Conservation (phyloP, 2,797 vertebrate genomes). For the Eulemur coronatus region DNA sequence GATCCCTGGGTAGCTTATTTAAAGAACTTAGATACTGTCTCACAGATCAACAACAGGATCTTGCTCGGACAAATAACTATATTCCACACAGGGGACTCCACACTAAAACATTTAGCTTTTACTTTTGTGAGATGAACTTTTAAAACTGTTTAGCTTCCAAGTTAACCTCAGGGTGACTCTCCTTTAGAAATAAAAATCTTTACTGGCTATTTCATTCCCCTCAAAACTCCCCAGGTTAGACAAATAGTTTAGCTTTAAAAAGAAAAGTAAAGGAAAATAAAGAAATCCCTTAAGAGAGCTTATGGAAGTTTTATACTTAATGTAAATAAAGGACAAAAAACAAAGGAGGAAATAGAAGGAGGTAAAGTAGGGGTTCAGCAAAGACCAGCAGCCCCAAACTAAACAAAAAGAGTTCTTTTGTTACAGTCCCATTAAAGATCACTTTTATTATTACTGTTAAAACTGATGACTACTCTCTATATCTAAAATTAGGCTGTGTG, state of each 20-base stretch:
- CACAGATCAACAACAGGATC: conserved; percentile 75
- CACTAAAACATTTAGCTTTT: conserved; percentile 39
- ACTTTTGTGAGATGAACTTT: conserved; percentile 73
- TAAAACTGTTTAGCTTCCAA: conserved; percentile 78
- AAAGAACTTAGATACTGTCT: conserved; percentile 77
- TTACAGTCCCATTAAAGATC: background rate
- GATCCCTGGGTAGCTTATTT: conserved; percentile 76
- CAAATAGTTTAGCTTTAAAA: conserved; percentile 70
- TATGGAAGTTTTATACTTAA: conserved; percentile 58
- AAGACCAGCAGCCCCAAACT: background rate
- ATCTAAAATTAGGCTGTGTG: background rate
- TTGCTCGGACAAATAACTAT: conserved; percentile 64
- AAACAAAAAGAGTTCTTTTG: conserved; percentile 29
- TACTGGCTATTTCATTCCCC: conserved; percentile 62
- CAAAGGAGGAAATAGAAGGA: conserved; percentile 1
- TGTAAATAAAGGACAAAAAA: conserved; percentile 41
- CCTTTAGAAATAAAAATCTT: conserved; percentile 71
- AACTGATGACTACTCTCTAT: background rate
- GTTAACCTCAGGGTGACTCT: conserved; percentile 82
- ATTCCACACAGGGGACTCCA: conserved; percentile 56
- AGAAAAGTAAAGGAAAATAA: conserved; percentile 55
- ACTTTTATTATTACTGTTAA: background rate
- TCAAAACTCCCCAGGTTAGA: conserved; percentile 64
- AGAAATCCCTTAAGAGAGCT: conserved; percentile 59
- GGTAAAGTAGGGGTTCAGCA: background rate